These are phyloP conservation scores for Coilia nasus DNA, from an alignment of 2,797 vertebrate species.

Conservation along the genomic window DNA sequence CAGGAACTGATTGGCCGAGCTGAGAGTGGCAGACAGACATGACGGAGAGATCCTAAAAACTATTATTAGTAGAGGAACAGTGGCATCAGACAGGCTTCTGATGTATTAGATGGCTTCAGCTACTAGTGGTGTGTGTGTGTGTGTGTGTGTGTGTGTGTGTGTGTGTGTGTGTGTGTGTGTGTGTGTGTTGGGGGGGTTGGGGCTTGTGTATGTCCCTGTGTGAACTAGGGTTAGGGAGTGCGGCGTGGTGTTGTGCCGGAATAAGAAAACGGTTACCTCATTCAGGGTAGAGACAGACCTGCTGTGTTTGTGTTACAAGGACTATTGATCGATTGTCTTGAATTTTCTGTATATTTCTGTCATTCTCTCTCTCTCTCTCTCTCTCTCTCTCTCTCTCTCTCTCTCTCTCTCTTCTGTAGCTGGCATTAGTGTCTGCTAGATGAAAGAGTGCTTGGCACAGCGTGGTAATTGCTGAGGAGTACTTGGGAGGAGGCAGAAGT, in stretches of 20 bases:
- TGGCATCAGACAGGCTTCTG: neutral
- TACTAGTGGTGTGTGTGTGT: neutral
- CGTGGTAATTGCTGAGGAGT: conserved; percentile 11
- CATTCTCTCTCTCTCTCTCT: neutral
- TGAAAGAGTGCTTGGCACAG: conserved; percentile 1
- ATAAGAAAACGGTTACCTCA: too few species aligned
- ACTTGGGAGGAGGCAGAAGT: neutral
- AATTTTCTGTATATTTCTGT: neutral
- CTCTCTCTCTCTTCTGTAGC: neutral
- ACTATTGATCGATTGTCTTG: neutral
- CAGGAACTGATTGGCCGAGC: conserved; percentile 23
- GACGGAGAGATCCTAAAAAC: conserved; percentile 15
- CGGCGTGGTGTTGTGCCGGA: neutral
- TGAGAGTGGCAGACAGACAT: neutral
- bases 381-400: neutral
- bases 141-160: neutral
- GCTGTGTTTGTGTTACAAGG: neutral
- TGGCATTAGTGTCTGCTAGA: neutral
- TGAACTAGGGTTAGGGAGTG: too few species aligned
- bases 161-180: neutral
- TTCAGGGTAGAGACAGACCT: too few species aligned
- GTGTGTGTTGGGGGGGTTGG: neutral
- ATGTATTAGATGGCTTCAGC: too few species aligned
- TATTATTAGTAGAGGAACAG: neutral
- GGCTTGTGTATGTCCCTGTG: neutral